Percentiles rank a stretch among this genome's conserved stretches.
These are phyloP conservation scores for Betta splendens DNA, from an alignment of 2,797 vertebrate genomes.

Conservation along the genomic window DNA sequence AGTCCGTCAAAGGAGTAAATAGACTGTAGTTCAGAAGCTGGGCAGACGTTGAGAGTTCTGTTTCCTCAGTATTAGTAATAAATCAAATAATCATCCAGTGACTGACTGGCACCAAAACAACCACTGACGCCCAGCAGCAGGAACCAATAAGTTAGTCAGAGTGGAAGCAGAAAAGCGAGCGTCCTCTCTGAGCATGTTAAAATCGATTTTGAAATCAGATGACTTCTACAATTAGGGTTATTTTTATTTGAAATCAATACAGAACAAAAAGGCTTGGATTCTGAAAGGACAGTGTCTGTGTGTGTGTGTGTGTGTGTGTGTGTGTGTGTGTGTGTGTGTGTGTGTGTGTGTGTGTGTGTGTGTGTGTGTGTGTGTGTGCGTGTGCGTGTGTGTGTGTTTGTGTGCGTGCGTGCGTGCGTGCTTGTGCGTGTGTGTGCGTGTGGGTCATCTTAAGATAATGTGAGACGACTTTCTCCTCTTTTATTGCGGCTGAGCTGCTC, in stretches of 20 bases:
- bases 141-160: background rate
- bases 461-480: constrained; percentile 51
- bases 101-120: constrained; percentile 6
- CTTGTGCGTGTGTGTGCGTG: too few species aligned
- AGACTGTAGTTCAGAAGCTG: too few species aligned
- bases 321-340: too few species aligned
- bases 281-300: constrained; percentile 18
- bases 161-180: constrained; percentile 1
- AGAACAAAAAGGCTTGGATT: constrained; percentile 2
- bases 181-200: constrained; percentile 9
- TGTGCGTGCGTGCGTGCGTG: constrained; percentile 4
- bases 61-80: background rate
- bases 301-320: constrained; percentile 3
- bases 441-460: constrained; percentile 56
- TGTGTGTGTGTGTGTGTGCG: constrained; percentile 4
- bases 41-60: background rate
- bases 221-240: constrained; percentile 7
- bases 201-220: constrained; percentile 35
- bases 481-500: constrained; percentile 27
- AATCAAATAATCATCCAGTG: background rate
- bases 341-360: constrained; percentile 3
- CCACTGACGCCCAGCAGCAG: background rate
- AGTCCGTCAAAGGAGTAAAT: too few species aligned
- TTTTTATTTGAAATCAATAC: constrained; percentile 26
- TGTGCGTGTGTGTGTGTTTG: background rate